phyloP scores from a whole-genome alignment of 2,113 vertebrate genomes.

The Myotis yumanensis region DNA sequence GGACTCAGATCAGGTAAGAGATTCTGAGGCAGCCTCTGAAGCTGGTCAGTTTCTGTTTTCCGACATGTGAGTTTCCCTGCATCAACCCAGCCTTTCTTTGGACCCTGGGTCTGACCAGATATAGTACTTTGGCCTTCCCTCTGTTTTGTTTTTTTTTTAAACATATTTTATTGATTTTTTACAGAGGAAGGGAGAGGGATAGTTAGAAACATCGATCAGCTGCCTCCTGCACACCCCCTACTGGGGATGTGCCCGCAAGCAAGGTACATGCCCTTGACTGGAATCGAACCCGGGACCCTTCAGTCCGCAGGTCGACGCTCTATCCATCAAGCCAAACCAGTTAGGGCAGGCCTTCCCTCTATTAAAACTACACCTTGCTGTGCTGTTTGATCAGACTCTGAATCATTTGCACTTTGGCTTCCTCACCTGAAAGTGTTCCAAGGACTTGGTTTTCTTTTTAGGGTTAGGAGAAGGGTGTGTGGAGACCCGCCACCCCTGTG shows the following conservation, averaged over 20 bases:
- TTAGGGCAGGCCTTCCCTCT: too few relatives aligned
- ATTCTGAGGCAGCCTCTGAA: background rate
- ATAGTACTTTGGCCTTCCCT: background rate
- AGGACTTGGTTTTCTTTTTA: background rate
- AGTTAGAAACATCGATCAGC: too few relatives aligned
- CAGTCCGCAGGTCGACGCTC: too few relatives aligned
- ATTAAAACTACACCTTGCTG: too few relatives aligned
- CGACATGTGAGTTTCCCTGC: background rate
- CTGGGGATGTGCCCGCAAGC: too few relatives aligned
- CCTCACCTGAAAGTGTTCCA: background rate
- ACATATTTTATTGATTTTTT: too few relatives aligned
- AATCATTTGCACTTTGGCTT: background rate
- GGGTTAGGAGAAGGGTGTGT: background rate
- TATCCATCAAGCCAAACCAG: too few relatives aligned
- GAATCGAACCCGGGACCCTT: too few relatives aligned
- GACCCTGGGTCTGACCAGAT: background rate
- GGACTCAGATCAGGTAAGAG: slow-evolving; percentile 95
- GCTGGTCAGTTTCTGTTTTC: background rate
- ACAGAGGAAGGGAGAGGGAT: too few relatives aligned
- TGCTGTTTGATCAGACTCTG: background rate
- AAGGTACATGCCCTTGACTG: too few relatives aligned
- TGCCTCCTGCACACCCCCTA: too few relatives aligned
- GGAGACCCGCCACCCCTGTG: background rate
- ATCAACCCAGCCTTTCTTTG: background rate
- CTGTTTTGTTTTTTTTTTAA: too few relatives aligned